phyloP scores from a whole-genome alignment of 37 sponge, comb jelly and placozoan genomes.

The Mnemiopsis leidyi region DNA sequence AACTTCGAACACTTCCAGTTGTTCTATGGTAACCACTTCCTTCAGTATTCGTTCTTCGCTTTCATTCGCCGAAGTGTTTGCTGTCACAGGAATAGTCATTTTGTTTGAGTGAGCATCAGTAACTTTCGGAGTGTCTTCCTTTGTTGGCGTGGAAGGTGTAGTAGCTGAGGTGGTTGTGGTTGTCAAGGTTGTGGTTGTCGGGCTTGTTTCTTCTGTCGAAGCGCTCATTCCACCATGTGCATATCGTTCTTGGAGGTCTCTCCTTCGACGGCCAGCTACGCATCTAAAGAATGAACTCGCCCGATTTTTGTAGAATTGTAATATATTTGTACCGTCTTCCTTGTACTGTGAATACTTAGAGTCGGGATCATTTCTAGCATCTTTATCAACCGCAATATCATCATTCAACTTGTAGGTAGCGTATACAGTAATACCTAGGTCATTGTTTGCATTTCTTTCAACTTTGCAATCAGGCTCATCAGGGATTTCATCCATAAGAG shows the following conservation, averaged over 20 bases:
- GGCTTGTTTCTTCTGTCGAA: background rate
- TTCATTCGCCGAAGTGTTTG: background rate
- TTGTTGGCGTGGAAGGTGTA: background rate
- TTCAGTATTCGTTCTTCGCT: background rate
- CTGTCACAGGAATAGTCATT: background rate
- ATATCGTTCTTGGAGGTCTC: background rate
- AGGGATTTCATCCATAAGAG: background rate
- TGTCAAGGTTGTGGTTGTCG: background rate
- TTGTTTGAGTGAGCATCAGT: background rate
- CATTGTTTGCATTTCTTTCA: background rate
- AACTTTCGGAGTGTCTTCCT: background rate
- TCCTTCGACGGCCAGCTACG: background rate
- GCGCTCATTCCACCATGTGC: background rate
- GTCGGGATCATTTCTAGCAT: background rate
- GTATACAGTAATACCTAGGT: background rate
- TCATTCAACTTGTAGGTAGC: background rate
- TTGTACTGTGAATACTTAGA: background rate
- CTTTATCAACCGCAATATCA: background rate
- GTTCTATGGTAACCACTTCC: background rate
- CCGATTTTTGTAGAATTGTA: background rate
- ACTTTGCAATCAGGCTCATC: background rate
- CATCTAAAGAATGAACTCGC: background rate
- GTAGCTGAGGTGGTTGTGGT: background rate
- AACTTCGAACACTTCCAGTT: background rate
- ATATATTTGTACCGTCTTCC: background rate